Percentiles rank a stretch among this genome's conserved stretches.
These are phyloP conservation scores for Paramacrobiotus metropolitanus DNA, from an alignment of 1,140 invertebrate genomes.

Conservation along the genomic window DNA sequence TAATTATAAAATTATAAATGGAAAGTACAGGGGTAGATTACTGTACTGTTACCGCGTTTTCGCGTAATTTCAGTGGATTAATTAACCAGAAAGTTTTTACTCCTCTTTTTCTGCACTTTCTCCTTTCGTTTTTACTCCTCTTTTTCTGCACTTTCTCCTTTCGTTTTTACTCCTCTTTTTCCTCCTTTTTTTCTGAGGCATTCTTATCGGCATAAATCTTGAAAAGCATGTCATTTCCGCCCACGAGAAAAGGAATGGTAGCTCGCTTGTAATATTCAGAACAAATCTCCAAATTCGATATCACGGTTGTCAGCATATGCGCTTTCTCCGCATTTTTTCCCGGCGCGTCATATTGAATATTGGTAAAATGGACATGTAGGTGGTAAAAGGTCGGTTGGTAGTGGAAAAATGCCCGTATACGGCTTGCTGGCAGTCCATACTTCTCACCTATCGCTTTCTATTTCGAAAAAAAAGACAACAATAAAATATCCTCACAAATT, in stretches of 20 bases:
- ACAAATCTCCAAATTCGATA: slow-evolving; percentile 59
- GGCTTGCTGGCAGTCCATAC: slow-evolving; percentile 40
- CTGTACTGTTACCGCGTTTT: too few species aligned
- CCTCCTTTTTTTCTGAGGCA: slow-evolving; percentile 28
- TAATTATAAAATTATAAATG: too few species aligned
- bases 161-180: slow-evolving; percentile 94
- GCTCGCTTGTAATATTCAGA: slow-evolving; percentile 58
- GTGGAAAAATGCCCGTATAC: slow-evolving; percentile 60
- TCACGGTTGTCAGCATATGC: slow-evolving; percentile 65
- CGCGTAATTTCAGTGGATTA: too few species aligned
- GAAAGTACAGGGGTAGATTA: too few species aligned
- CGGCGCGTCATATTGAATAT: slow-evolving; percentile 50
- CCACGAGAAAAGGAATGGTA: slow-evolving; percentile 32
- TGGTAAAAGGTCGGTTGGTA: slow-evolving; percentile 95
- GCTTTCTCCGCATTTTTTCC: slow-evolving; percentile 47
- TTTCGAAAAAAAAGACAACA: slow-evolving; percentile 22
- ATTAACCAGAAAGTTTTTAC: too few species aligned
- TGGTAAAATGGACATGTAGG: slow-evolving; percentile 79
- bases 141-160: slow-evolving; percentile 43
- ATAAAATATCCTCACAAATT: background rate
- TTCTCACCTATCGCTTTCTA: slow-evolving; percentile 51
- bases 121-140: background rate
- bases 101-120: background rate
- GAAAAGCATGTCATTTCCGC: background rate
- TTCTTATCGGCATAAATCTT: background rate